Evolutionary conservation across 2,113 vertebrate species (phyloP), one percentile per base, ranked within the genome.

Genomic region (Brienomyrus brachyistius): DNA sequence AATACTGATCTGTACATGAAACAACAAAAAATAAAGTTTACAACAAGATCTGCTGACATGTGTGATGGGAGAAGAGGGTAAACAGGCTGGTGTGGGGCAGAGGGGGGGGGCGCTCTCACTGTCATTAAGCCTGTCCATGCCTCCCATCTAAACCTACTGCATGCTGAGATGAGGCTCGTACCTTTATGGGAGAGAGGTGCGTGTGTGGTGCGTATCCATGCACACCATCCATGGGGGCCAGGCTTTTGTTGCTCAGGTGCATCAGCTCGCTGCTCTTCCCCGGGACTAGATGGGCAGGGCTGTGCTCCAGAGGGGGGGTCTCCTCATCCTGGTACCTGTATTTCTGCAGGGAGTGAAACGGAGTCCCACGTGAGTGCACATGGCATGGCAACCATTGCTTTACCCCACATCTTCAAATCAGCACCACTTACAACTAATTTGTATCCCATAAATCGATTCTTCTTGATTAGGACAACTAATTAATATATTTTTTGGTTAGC

Each of bases 261-360:
- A 99, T 97, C 93, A 99, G 94, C 93, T 99, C 98, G 1, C 97
- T 97, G 87, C 97, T 98, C 27, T 96, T 97, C 94, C 96, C 97
- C 91, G 97, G 97, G 91, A 95, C 94, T 93, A 98, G 96, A 94
- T 98, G 97, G 86, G 98, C 97, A 70, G 97, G 98, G 94, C 97
- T 97, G 93, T 97, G 97, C 93, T 99, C 98, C 95, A 98, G 96
- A 40, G 97, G 97, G 91, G 96, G 96, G 89, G 97, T 96, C 90
- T 98, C 98, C 94, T 99, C 98, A 97, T 99, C 98, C 94, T 98
- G 98, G 93, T 98, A 99, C 91, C 97, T 96, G 93, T 98, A 99
- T 95, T 99, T 99, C 98, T 99, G 92, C 85, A 94, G 19, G 91
- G 40, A 56, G 31, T 40, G 9, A 52, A 17, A 86, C n/a, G 4